Conservation (phyloP, 2,888 invertebrate genomes). For the Tridacna gigas region DNA sequence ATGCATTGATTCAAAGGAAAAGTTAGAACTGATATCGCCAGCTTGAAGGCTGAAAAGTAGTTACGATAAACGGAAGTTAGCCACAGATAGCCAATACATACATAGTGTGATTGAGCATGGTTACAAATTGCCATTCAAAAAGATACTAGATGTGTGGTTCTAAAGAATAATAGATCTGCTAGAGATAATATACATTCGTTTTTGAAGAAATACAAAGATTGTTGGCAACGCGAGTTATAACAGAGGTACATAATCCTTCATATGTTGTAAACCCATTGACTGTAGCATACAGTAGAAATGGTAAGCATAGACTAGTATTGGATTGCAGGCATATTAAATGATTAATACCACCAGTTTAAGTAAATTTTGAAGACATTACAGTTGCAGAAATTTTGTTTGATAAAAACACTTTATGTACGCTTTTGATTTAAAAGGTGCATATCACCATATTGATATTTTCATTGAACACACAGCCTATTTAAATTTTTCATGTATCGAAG, state of each 20-base stretch:
- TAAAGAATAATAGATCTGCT: conserved; percentile 51
- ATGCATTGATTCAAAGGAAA: background rate
- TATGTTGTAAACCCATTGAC: conserved; percentile 57
- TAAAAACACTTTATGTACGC: background rate
- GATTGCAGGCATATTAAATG: conserved; percentile 55
- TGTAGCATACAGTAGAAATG: conserved; percentile 46
- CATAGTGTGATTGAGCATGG: conserved; percentile 33
- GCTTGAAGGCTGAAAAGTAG: background rate
- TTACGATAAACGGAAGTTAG: background rate
- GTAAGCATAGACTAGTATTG: conserved; percentile 46
- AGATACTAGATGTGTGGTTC: conserved; percentile 12
- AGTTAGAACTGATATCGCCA: conserved; percentile 35
- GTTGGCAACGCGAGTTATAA: conserved; percentile 39
- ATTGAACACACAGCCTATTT: background rate
- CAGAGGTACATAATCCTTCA: conserved; percentile 20
- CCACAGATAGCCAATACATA: conserved; percentile 30
- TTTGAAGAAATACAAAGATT: conserved; percentile 41
- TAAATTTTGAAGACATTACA: background rate
- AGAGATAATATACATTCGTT: conserved; percentile 51
- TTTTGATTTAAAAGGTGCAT: background rate
- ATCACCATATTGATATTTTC: conserved; percentile 2
- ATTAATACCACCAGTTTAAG: conserved; percentile 25
- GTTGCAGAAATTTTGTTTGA: background rate
- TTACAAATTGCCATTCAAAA: conserved; percentile 47
- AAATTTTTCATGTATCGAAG: background rate